Conservation (phyloP, 2,888 invertebrate genomes). For the Epiperipatus broadwayi region DNA sequence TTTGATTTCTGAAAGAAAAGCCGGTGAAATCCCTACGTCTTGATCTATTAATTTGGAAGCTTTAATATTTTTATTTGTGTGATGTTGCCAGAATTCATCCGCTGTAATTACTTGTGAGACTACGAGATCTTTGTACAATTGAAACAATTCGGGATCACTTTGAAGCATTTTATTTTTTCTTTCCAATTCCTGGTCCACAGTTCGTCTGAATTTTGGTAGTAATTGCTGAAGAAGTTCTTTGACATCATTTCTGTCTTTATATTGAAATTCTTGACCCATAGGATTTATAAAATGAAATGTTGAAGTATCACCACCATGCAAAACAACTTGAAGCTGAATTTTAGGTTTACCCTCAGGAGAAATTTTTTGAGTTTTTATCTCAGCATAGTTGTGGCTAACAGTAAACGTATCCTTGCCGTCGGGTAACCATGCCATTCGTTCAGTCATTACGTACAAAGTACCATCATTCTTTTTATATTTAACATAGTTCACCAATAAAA, state of each 20-base stretch:
- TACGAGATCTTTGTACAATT: constrained; percentile 89
- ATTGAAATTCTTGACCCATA: constrained; percentile 56
- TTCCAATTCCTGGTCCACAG: constrained; percentile 71
- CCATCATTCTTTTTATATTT: constrained; percentile 92
- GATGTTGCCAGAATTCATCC: constrained; percentile 93
- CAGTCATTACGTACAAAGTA: constrained; percentile 81
- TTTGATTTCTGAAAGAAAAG: constrained; percentile 69
- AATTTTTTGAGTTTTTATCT: constrained; percentile 97
- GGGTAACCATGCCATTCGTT: constrained; percentile 86
- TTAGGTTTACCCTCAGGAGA: constrained; percentile 86
- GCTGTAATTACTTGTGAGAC: constrained; percentile 84
- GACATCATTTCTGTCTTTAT: constrained; percentile 74
- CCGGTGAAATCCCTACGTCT: constrained; percentile 56
- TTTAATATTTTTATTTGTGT: constrained; percentile 35
- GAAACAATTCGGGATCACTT: constrained; percentile 70
- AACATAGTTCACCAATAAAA: constrained; percentile 75
- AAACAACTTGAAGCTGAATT: constrained; percentile 86
- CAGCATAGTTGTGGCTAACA: constrained; percentile 78
- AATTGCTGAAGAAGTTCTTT: constrained; percentile 76
- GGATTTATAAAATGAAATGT: constrained; percentile 94
- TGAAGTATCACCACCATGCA: constrained; percentile 78
- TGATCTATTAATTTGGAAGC: constrained; percentile 16
- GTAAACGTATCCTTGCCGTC: constrained; percentile 72
- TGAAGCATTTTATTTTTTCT: constrained; percentile 67
- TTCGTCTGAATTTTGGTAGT: constrained; percentile 76